Evolutionary conservation across 2,797 vertebrate species (phyloP).

Genomic region (Rallus crepitans): DNA sequence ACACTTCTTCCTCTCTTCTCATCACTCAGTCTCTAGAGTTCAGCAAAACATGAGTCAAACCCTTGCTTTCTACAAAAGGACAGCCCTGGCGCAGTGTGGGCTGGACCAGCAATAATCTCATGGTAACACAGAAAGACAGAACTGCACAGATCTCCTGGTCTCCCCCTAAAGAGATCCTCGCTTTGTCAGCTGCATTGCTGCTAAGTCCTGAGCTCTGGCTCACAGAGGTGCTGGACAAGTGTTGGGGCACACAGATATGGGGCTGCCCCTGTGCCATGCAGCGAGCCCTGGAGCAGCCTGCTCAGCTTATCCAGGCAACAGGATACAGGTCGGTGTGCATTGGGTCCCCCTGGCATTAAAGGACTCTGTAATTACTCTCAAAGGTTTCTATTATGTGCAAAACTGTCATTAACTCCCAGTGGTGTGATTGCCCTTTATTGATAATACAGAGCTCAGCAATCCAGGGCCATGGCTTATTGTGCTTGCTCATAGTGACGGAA

Average conservation of each 20-base stretch:
- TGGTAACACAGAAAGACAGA: neutral
- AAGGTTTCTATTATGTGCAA: conserved; percentile 31
- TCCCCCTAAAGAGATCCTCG: neutral
- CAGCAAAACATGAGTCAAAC: neutral
- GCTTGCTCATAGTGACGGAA: neutral
- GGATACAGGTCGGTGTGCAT: rapidly evolving
- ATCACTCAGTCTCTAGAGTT: neutral
- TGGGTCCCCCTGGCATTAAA: neutral
- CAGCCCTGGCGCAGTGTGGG: rapidly evolving
- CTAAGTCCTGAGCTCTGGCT: neutral
- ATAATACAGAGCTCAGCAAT: conserved; percentile 18
- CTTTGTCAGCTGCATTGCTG: neutral
- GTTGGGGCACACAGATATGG: neutral
- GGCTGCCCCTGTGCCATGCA: neutral
- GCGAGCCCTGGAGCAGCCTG: neutral
- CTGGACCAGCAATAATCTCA: neutral
- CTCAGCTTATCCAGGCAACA: neutral
- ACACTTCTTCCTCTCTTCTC: neutral
- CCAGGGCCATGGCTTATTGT: neutral
- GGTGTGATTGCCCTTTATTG: conserved; percentile 40
- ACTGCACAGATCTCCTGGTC: neutral
- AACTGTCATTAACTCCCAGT: conserved; percentile 40
- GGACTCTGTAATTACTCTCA: conserved; percentile 9
- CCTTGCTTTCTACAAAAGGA: neutral
- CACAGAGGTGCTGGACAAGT: neutral